Evolutionary conservation across 2,797 vertebrate species (phyloP), one percentile per base, ranked within the genome.

Genomic region (Enteromius mattozi): DNA sequence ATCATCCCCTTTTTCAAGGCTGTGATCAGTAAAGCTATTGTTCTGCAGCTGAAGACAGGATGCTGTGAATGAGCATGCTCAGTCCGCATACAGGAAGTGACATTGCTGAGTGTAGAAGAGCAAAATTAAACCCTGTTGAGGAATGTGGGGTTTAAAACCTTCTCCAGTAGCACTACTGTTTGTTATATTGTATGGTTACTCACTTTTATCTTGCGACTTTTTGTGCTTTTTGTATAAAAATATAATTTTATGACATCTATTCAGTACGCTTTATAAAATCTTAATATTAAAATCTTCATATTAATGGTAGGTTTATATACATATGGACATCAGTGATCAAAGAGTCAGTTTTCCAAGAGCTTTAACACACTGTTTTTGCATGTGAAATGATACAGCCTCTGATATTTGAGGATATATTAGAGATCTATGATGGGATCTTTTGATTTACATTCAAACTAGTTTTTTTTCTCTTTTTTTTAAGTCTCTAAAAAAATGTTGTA

Each of bases 11-110:
- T 90, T 59, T 92, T 93, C 86, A 86, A 83, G 85, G 87, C 78
- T 76, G 70, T 71, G 86, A 88, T 92, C 88, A 93, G 88, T 92
- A 88, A 71, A 88, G 85, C 88, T 91, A 92, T 94, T 95, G 94
- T 94, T 94, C 89, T 82, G 72, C 65, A 71, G 56, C 78, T 85
- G 56, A 80, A 65, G 86, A 83, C 82, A 80, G 85, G 82, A 88
- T 85, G 81, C 66, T 66, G 17, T 66, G 42, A 83, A 71, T 80
- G 76, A 87, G 82, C 75, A 70, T 12, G 68, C 61, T 83, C 74
- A 82, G 49, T 75, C 17, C 2, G 17, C 45, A 77, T 24, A 81
- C 45, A 84, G 83, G 81, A 87, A 81, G 70, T 85, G 79, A 61
- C 47, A 42, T 72, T 54, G n/a, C 59, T 83, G 59, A 81, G 87